phyloP scores from a whole-genome alignment of 2,888 invertebrate genomes.

The Spodoptera picta region DNA sequence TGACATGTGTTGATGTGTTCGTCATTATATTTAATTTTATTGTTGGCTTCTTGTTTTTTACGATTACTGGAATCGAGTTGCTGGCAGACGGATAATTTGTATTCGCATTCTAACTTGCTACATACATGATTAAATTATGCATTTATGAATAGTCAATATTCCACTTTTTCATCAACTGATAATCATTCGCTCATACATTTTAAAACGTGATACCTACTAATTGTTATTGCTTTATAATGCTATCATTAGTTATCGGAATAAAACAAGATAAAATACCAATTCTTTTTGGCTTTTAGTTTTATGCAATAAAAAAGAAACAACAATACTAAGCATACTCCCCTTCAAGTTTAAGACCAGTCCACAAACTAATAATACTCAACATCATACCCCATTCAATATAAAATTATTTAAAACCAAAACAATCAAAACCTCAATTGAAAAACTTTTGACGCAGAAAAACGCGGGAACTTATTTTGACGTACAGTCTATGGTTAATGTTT shows the following conservation, averaged over 20 bases:
- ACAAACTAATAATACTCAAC: slow-evolving; percentile 14
- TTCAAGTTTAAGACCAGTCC: neutral
- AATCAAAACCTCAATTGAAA: slow-evolving; percentile 47
- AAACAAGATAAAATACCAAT: neutral
- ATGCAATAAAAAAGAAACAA: too few species aligned
- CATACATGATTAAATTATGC: slow-evolving; percentile 4
- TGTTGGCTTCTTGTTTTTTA: slow-evolving; percentile 54
- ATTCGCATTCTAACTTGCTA: slow-evolving; percentile 10
- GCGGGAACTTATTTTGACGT: slow-evolving; percentile 69
- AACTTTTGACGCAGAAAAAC: slow-evolving; percentile 63
- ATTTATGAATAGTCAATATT: slow-evolving; percentile 19
- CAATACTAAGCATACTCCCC: neutral
- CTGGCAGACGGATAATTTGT: slow-evolving; percentile 35
- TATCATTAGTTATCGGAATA: too few species aligned
- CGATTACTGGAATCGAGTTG: neutral
- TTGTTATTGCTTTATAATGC: too few species aligned
- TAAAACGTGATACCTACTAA: neutral
- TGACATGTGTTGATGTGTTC: slow-evolving; percentile 83
- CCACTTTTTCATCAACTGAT: slow-evolving; percentile 13
- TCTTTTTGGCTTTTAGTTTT: too few species aligned
- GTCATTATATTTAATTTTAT: slow-evolving; percentile 85
- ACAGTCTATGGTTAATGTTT: slow-evolving; percentile 69
- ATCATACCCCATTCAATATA: slow-evolving; percentile 13
- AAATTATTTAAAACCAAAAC: slow-evolving; percentile 43
- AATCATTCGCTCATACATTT: slow-evolving; percentile 4